A percentile compares a stretch with the other conserved stretches of the same genome.
These are phyloP conservation scores for Erpornis zantholeuca DNA, from an alignment of 2,113 vertebrate species.

Conservation along the genomic window DNA sequence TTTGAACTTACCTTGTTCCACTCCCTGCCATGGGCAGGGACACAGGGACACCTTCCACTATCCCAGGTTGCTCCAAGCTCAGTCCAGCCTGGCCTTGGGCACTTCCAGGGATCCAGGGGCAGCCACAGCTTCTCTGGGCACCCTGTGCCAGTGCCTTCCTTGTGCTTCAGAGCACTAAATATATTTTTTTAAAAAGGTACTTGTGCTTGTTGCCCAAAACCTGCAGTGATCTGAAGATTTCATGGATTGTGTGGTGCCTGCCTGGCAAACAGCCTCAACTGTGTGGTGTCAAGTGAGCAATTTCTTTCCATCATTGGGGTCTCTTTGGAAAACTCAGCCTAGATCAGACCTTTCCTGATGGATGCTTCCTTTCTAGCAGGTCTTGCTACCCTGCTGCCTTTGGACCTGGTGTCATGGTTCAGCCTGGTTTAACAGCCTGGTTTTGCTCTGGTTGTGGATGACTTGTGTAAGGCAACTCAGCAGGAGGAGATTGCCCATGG, in stretches of 20 bases:
- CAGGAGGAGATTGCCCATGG: background rate
- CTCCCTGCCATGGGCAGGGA: background rate
- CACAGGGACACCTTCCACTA: background rate
- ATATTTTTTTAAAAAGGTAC: accelerated
- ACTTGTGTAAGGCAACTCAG: background rate
- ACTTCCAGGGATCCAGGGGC: background rate
- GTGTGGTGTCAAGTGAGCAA: background rate
- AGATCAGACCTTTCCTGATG: background rate
- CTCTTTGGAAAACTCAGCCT: background rate
- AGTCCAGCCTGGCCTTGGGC: accelerated
- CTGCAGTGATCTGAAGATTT: background rate
- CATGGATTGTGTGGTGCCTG: background rate
- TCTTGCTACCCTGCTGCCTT: background rate
- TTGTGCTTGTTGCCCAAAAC: background rate
- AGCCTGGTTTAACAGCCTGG: background rate
- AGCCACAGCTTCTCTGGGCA: background rate
- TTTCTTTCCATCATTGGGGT: background rate
- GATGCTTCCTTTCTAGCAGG: background rate
- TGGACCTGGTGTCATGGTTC: accelerated
- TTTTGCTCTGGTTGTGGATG: background rate
- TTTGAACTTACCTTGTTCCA: background rate
- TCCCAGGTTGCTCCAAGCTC: background rate
- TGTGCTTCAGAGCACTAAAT: background rate
- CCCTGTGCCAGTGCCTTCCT: background rate
- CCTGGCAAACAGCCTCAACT: background rate